phyloP scores from a whole-genome alignment of 2,888 invertebrate species.

The Vanessa cardui region DNA sequence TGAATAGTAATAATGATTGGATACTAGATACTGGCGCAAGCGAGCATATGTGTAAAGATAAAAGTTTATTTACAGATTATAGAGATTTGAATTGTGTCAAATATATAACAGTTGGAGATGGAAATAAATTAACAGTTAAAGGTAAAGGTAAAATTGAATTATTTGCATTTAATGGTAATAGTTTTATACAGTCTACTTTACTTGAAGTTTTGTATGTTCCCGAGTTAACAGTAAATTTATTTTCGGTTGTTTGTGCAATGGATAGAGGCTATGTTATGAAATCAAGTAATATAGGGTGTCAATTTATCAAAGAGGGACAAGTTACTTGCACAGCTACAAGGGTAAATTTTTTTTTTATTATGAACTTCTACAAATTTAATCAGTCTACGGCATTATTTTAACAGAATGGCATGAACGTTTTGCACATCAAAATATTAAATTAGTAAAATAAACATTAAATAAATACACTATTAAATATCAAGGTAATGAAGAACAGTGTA shows the following conservation, averaged over 20 bases:
- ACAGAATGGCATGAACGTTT: constrained; percentile 8
- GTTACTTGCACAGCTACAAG: background rate
- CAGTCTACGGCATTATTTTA: background rate
- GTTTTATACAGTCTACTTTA: background rate
- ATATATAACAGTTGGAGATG: background rate
- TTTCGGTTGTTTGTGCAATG: constrained; percentile 3
- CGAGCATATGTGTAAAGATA: constrained; percentile 6
- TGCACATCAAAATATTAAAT: constrained; percentile 2
- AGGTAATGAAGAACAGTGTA: background rate
- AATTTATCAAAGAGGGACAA: background rate
- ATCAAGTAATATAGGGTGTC: background rate
- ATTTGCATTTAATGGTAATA: background rate
- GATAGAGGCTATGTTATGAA: constrained; percentile 5
- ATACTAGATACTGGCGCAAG: constrained; percentile 4
- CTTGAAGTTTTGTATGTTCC: constrained; percentile 5
- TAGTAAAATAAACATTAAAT: constrained; percentile 3
- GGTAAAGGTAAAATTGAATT: constrained; percentile 5
- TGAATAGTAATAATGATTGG: background rate
- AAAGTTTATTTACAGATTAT: background rate
- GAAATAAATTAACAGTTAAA: background rate
- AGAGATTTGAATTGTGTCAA: background rate
- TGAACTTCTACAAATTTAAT: constrained; percentile 6
- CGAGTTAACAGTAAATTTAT: constrained; percentile 4
- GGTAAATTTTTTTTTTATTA: background rate
- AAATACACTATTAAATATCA: constrained; percentile 3